A percentile compares a stretch with the other conserved stretches of the same genome.
phyloP scores from a whole-genome alignment of 2,113 vertebrate species.

The Tachuris rubrigastra region DNA sequence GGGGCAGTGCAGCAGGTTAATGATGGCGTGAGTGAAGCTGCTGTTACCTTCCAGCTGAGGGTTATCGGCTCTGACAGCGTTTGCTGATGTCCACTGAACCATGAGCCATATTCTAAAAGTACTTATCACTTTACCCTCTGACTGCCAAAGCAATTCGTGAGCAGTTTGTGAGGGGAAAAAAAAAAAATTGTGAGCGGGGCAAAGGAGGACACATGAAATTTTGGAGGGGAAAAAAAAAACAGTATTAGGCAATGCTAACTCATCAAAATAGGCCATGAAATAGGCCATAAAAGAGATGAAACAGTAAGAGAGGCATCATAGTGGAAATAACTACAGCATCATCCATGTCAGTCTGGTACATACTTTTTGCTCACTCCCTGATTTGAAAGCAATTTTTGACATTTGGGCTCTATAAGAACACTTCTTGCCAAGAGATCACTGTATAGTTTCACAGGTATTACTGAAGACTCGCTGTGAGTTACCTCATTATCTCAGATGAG shows the following conservation, averaged over 20 bases:
- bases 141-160: not conserved
- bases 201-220: not conserved
- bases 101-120: not conserved
- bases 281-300: conserved; percentile 16
- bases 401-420: not conserved
- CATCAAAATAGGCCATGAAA: conserved; percentile 28
- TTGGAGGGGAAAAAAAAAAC: not conserved
- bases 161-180: not conserved
- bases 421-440: not conserved
- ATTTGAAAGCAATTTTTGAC: not conserved
- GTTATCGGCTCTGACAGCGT: conserved; percentile 10
- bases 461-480: not conserved
- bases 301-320: not conserved
- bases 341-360: not conserved
- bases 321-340: not conserved
- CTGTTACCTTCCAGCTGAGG: not conserved
- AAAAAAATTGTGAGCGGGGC: not conserved
- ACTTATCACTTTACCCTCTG: not conserved
- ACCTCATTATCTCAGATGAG: not conserved
- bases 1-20: not conserved
- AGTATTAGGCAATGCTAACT: not conserved
- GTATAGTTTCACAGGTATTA: not conserved
- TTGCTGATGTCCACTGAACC: conserved; percentile 15
- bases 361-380: not conserved
- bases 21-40: not conserved